These are phyloP conservation scores for Intellagama lesueurii DNA, from an alignment of 2,797 vertebrate species.

Conservation along the genomic window DNA sequence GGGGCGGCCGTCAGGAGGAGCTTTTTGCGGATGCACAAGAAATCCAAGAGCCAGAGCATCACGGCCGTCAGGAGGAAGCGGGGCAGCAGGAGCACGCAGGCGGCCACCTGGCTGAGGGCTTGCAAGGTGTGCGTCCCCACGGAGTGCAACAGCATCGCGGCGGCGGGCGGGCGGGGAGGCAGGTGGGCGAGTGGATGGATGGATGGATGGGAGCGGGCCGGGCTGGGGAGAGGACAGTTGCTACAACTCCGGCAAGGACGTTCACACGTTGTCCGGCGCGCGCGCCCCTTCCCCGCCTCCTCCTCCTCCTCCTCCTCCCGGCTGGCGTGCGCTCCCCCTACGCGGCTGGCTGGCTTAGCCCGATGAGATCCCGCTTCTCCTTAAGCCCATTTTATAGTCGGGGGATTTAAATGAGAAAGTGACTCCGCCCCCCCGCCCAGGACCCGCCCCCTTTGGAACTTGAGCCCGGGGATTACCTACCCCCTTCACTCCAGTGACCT, in stretches of 20 bases:
- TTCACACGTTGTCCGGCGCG: slow-evolving; percentile 66
- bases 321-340: slow-evolving; percentile 44
- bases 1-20: slow-evolving; percentile 82
- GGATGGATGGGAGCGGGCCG: too few species aligned
- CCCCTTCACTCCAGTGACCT: slow-evolving; percentile 81
- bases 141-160: slow-evolving; percentile 87
- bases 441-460: slow-evolving; percentile 93
- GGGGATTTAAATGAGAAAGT: slow-evolving; percentile 88
- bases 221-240: too few species aligned
- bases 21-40: slow-evolving; percentile 94
- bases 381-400: slow-evolving; percentile 92
- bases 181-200: too few species aligned
- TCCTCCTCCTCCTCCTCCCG: neutral
- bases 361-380: slow-evolving; percentile 77
- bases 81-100: slow-evolving; percentile 94
- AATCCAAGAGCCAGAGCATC: slow-evolving; percentile 96
- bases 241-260: slow-evolving; percentile 12
- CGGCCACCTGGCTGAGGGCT: slow-evolving; percentile 89
- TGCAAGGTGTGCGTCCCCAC: slow-evolving; percentile 87
- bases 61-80: slow-evolving; percentile 94
- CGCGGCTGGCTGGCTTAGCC: slow-evolving; percentile 67
- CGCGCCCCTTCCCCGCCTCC: neutral
- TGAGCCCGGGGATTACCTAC: slow-evolving; percentile 92
- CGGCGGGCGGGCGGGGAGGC: slow-evolving; percentile 61
- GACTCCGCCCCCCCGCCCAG: slow-evolving; percentile 92